Evolutionary conservation across 1,140 invertebrate species (phyloP).

Genomic region (Pachypsylla venusta): DNA sequence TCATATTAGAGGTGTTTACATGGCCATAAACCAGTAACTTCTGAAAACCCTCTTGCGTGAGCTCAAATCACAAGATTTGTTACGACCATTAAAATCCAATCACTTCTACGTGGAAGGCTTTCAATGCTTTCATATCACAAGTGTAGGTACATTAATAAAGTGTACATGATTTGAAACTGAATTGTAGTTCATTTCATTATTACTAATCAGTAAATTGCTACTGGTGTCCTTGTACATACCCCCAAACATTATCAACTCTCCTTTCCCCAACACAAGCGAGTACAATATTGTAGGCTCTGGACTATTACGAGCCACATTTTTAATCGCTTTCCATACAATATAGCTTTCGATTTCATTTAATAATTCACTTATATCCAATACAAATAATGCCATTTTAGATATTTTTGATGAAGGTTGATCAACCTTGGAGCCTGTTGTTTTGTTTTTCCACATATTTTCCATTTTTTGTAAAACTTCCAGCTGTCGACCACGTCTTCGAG

Average conservation of each 20-base stretch:
- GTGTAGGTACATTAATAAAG: not conserved
- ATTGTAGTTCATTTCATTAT: slow-evolving; percentile 10
- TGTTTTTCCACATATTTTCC: slow-evolving; percentile 37
- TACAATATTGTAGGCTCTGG: slow-evolving; percentile 84
- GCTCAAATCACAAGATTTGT: too few relatives aligned
- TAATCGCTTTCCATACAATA: slow-evolving; percentile 61
- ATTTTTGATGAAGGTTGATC: not conserved
- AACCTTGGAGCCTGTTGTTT: slow-evolving; percentile 20
- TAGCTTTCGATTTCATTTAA: slow-evolving; percentile 36
- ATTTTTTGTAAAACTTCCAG: slow-evolving; percentile 42
- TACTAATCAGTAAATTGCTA: slow-evolving; percentile 17
- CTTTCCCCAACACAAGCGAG: slow-evolving; percentile 71
- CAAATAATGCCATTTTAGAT: slow-evolving; percentile 53
- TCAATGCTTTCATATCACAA: not conserved
- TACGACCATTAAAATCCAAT: too few relatives aligned
- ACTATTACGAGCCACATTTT: slow-evolving; percentile 43
- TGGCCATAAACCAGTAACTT: too few relatives aligned
- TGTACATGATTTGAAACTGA: not conserved
- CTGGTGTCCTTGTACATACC: slow-evolving; percentile 66
- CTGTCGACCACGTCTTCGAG: slow-evolving; percentile 35
- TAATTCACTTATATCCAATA: slow-evolving; percentile 67
- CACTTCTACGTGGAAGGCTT: too few relatives aligned
- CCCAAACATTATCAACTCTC: slow-evolving; percentile 87
- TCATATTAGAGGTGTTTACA: too few relatives aligned
- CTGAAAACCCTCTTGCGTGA: too few relatives aligned